Conservation (phyloP, 2,888 invertebrate genomes). For the Acheta domesticus region DNA sequence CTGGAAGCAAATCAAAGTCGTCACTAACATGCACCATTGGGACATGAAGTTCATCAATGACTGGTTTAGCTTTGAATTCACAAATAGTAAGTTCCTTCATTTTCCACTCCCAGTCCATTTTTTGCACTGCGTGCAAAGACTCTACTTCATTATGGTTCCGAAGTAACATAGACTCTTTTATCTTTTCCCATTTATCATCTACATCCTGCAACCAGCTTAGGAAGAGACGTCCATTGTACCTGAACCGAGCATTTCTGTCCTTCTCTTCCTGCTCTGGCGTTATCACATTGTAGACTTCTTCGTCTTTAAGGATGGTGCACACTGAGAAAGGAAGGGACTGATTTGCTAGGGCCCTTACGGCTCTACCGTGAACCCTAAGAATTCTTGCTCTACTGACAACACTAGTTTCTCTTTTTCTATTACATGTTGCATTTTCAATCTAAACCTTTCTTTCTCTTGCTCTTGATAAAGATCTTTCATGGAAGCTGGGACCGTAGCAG, state of each 20-base stretch:
- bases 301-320: slow-evolving; percentile 88
- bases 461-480: no score
- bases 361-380: no score
- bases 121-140: slow-evolving; percentile 89
- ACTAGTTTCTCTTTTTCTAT: no score
- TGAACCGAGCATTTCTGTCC: slow-evolving; percentile 80
- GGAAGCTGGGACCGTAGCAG: no score
- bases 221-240: slow-evolving; percentile 91
- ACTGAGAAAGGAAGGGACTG: slow-evolving; percentile 91
- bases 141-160: slow-evolving; percentile 96
- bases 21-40: slow-evolving; percentile 95
- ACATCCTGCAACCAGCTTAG: slow-evolving; percentile 96
- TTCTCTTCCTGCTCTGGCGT: slow-evolving; percentile 92
- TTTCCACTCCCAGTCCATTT: slow-evolving; percentile 97
- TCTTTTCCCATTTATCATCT: slow-evolving; percentile 97
- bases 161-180: slow-evolving; percentile 91
- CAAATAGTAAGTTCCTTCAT: slow-evolving; percentile 82
- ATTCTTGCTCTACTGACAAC: no score
- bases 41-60: slow-evolving; percentile 80
- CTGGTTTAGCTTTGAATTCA: slow-evolving; percentile 78
- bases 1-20: slow-evolving; percentile 74
- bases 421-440: no score
- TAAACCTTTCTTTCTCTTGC: no score
- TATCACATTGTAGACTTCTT: slow-evolving; percentile 91
- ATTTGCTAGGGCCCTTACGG: slow-evolving; percentile 87